Evolutionary conservation across 2,797 vertebrate genomes (phyloP).

Genomic region (Acanthurus lineatus): DNA sequence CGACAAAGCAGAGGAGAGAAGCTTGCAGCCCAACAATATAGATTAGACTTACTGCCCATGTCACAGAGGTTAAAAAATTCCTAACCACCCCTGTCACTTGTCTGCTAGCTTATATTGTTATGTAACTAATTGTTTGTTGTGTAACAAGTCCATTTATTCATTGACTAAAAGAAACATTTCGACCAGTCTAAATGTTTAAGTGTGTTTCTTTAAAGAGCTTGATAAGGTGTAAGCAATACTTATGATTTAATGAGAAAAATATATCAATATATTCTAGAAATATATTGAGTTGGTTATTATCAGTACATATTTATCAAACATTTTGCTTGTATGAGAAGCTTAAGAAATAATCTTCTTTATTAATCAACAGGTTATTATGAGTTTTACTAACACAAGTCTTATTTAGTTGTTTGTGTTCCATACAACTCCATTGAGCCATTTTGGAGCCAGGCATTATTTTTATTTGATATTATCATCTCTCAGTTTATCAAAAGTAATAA

Average conservation of each 20-base stretch:
- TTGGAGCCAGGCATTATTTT: neutral
- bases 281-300: neutral
- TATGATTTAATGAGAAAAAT: neutral
- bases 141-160: constrained; percentile 30
- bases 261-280: neutral
- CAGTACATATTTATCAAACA: neutral
- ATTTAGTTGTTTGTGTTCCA: neutral
- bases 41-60: constrained; percentile 7
- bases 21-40: neutral
- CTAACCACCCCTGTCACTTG: neutral
- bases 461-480: neutral
- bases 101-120: neutral
- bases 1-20: neutral
- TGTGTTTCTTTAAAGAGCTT: constrained; percentile 16
- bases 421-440: neutral
- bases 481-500: neutral
- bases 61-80: constrained; percentile 26
- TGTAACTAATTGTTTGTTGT: constrained; percentile 26
- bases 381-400: neutral
- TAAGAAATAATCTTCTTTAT: neutral
- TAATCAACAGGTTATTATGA: neutral
- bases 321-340: neutral
- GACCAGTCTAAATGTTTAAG: constrained; percentile 9
- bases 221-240: neutral
- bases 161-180: constrained; percentile 19